Evolutionary conservation across 2,888 invertebrate species (phyloP).

Genomic region (Polyommatus icarus): DNA sequence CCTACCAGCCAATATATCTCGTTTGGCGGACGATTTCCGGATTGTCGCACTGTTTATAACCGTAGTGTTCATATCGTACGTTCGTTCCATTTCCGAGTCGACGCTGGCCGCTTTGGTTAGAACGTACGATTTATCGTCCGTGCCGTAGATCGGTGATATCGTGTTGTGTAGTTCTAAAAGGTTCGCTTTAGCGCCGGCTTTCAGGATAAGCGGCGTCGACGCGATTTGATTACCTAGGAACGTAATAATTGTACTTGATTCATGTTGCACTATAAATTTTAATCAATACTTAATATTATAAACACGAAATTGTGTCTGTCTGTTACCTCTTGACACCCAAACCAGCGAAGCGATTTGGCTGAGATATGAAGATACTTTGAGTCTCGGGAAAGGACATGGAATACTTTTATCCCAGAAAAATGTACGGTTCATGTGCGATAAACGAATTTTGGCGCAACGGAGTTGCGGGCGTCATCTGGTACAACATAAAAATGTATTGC

Average conservation of each 20-base stretch:
- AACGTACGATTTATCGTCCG: conserved; percentile 64
- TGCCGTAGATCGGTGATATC: conserved; percentile 72
- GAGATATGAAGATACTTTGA: too few relatives aligned
- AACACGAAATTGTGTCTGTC: too few relatives aligned
- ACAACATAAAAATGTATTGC: too few relatives aligned
- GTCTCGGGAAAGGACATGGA: too few relatives aligned
- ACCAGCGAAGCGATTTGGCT: too few relatives aligned
- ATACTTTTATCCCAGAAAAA: too few relatives aligned
- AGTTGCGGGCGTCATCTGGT: too few relatives aligned
- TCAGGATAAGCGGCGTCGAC: conserved; percentile 65
- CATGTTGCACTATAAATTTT: neutral
- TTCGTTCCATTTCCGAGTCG: conserved; percentile 49
- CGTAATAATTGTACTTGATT: neutral
- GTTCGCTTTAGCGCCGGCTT: conserved; percentile 54
- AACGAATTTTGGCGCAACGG: too few relatives aligned
- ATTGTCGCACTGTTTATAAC: conserved; percentile 65
- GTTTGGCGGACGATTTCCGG: conserved; percentile 56
- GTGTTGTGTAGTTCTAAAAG: conserved; percentile 62
- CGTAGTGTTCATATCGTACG: conserved; percentile 56
- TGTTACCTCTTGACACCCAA: too few relatives aligned
- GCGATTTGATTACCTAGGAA: conserved; percentile 60
- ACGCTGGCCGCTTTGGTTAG: conserved; percentile 50
- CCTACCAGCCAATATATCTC: conserved; percentile 60
- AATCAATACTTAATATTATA: too few relatives aligned
- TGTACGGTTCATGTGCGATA: too few relatives aligned